Evolutionary conservation across 2,113 vertebrate species (phyloP), one percentile per base, ranked within the genome.

Genomic region (Pholis gunnellus): DNA sequence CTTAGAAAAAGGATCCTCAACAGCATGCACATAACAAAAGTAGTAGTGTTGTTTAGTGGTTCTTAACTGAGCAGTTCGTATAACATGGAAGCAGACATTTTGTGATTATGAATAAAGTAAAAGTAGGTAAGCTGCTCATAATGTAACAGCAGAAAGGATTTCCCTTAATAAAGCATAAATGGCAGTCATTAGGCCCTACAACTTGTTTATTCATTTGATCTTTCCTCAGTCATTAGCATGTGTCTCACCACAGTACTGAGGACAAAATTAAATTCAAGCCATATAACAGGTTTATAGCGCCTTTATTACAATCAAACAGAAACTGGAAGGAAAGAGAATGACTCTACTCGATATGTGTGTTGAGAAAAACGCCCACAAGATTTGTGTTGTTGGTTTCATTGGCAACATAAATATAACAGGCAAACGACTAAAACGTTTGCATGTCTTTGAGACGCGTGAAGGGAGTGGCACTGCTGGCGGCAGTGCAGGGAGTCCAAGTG

Each of bases 381-480:
- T 5, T n/a, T 4, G 25, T 36, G 36, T 7, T 64, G 46, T 18
- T 59, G 20, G 40, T 5, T n/a, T 27, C 27, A 52, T 8, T n/a
- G 50, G 20, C 7, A 66, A 44, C 50, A 31, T 10, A 44, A 67
- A 70, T 15, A 76, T 36, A 46, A 52, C 25, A 46, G 27, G 27
- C 2, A 6, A 9, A 11, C 29, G 46, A 68, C n/a, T 38, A 22
- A 20, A 77, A 29, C 38, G 59, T 65, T 68, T 31, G 13, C 31
- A 38, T 31, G 40, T 59, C 38, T 80, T 48, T 67, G 73, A 72
- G 31, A n/a, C 29, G 14, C 27, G 29, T 57, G 36, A 44, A 46
- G 77, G 79, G 75, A 63, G 67, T 66, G 66, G 75, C 52, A 29
- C 38, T 50, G 56, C 38, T 20, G 20, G 9, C 34, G 56, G 64